These are phyloP conservation scores for Stigmatopora nigra DNA, from an alignment of 2,113 vertebrate species.

Conservation along the genomic window DNA sequence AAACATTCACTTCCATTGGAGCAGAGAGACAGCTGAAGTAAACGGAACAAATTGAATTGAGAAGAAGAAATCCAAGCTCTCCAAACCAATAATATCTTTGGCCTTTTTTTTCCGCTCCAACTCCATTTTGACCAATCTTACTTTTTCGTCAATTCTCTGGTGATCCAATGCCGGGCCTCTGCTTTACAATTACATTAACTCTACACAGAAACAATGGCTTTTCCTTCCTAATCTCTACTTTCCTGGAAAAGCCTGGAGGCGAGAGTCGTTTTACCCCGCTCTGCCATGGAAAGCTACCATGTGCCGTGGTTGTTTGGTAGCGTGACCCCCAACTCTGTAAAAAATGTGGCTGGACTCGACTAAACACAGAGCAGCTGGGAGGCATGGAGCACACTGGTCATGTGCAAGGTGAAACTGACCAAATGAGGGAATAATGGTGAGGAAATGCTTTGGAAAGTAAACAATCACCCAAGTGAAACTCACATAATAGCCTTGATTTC, in stretches of 20 bases:
- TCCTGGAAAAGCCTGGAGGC: conserved; percentile 34
- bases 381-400: not conserved
- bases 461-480: conserved; percentile 31
- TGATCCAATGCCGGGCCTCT: conserved; percentile 10
- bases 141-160: conserved; percentile 6
- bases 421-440: conserved; percentile 4
- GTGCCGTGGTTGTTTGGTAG: not conserved
- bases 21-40: conserved; percentile 59
- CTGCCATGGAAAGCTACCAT: conserved; percentile 11
- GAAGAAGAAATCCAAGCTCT: conserved; percentile 49
- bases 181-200: conserved; percentile 32
- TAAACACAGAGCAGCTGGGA: not conserved
- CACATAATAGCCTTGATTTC: conserved; percentile 66
- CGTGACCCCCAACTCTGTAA: not conserved
- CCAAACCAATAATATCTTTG: conserved; percentile 48
- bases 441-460: not conserved
- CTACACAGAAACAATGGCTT: conserved; percentile 22
- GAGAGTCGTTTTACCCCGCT: conserved; percentile 23
- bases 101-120: conserved; percentile 13
- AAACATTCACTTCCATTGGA: conserved; percentile 59
- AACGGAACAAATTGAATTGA: conserved; percentile 67
- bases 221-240: conserved; percentile 25
- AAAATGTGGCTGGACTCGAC: not conserved
- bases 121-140: conserved; percentile 19
- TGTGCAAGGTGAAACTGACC: conserved; percentile 3